Base-by-base conservation (phyloP, 2,797 vertebrate species). In the Rousettus madagascariensis region DNA sequence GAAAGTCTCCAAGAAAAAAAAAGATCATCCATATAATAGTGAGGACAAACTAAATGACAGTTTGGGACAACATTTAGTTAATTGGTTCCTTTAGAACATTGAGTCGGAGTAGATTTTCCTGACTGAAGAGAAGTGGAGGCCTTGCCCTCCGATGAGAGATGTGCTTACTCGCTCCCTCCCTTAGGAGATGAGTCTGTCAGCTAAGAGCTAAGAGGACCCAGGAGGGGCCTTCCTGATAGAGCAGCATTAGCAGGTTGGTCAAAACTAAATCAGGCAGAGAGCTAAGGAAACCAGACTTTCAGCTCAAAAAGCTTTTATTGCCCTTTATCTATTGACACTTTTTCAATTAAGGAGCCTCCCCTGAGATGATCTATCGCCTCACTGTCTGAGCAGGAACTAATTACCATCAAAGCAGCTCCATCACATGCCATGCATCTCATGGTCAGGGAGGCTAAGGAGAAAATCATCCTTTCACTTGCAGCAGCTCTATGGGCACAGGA, bases 271-370 rank as follows among this genome's bases (percentile, higher is more conserved):
- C 87, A 33, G 84, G 59, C 33, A 61, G 33, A 36, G 53, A 36
- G 53, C 72, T n/a, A 57, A 85, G 36, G 55, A 61, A 63, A 41
- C 46, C 38, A 90, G 26, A 36, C 80, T 95, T 93, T 85, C 28
- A 28, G 80, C 80, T 82, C 85, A 68, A 79, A 95, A 88, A 53
- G 80, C 89, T 96, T 78, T 94, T 82, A 85, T 49, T 72, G 79
- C 90, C 68, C 93, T 90, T 77, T 82, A 90, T 96, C 91, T 97
- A 87, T 91, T 88, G 96, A 95, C 57, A 79, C 89, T 94, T 97
- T 96, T 97, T 95, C 94, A 97, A 91, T 96, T 97, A 96, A 78
- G 80, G 72, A 92, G 33, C 63, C 88, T 97, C 96, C 94, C 91
- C 90, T 41, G 96, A 95, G 94, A 96, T 88, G 91, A 94, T 90